Percentiles rank a stretch among this genome's conserved stretches.
Evolutionary conservation across 1,140 invertebrate genomes (phyloP).

Genomic region (Drosophila guanche): DNA sequence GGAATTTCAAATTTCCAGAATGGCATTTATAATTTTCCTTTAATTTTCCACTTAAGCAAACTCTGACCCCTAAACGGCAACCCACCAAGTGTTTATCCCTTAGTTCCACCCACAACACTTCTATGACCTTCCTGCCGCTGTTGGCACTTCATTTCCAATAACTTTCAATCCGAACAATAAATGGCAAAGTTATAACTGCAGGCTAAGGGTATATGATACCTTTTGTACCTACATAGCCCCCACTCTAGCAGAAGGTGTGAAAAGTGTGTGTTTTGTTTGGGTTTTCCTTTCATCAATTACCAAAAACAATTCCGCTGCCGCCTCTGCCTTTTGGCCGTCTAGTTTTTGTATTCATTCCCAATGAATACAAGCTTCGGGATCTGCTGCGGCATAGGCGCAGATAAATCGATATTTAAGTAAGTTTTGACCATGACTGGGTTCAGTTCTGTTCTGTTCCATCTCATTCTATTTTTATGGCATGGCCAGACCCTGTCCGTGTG

Average conservation of each 20-base stretch:
- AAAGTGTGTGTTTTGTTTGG: conserved; percentile 60
- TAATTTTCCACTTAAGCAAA: too few relatives aligned
- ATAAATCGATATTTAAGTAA: conserved; percentile 76
- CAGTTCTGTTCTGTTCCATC: conserved; percentile 40
- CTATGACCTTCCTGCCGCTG: conserved; percentile 9
- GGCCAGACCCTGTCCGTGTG: conserved; percentile 1
- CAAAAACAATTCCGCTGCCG: conserved; percentile 59
- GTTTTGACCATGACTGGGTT: conserved; percentile 69
- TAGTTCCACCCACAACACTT: too few relatives aligned
- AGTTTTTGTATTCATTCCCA: not conserved
- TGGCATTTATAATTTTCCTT: too few relatives aligned
- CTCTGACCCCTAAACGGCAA: too few relatives aligned
- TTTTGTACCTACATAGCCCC: not conserved
- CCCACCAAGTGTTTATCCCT: not conserved
- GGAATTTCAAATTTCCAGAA: too few relatives aligned
- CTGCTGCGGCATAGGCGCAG: conserved; percentile 25
- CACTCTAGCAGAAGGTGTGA: conserved; percentile 67
- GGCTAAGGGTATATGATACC: too few relatives aligned
- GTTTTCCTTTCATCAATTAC: conserved; percentile 67
- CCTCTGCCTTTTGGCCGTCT: not conserved
- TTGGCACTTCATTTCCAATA: conserved; percentile 39
- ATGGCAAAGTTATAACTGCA: conserved; percentile 31
- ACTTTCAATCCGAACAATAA: conserved; percentile 32
- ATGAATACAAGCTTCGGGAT: conserved; percentile 42
- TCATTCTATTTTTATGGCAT: conserved; percentile 53